phyloP scores from a whole-genome alignment of 2,888 invertebrate genomes.

The Ectemnius lituratus region DNA sequence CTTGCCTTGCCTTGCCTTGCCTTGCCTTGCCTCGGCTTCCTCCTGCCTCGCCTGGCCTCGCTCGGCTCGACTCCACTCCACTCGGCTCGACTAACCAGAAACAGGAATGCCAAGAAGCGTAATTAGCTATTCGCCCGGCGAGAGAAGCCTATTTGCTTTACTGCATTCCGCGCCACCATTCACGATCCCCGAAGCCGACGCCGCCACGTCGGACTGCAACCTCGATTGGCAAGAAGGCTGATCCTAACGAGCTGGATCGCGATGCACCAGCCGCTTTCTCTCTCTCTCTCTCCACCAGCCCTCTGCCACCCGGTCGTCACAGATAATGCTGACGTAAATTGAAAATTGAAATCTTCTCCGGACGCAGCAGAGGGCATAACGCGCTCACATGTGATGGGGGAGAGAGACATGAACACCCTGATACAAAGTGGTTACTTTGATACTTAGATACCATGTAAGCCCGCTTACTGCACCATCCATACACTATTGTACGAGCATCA shows the following conservation, averaged over 20 bases:
- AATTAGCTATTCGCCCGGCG: conserved; percentile 75
- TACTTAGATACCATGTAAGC: too few relatives aligned
- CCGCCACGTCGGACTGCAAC: conserved; percentile 9
- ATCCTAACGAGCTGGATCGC: conserved; percentile 43
- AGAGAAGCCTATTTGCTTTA: conserved; percentile 72
- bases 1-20: not conserved
- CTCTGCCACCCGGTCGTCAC: not conserved
- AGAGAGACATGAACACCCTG: too few relatives aligned
- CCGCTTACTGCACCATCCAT: too few relatives aligned
- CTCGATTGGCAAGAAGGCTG: conserved; percentile 26
- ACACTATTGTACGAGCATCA: too few relatives aligned
- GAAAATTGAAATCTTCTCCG: not conserved
- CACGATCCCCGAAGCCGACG: conserved; percentile 47
- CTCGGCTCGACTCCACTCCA: conserved; percentile 21
- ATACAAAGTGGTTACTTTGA: too few relatives aligned
- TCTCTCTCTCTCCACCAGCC: not conserved
- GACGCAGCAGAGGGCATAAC: not conserved
- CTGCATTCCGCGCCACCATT: conserved; percentile 71
- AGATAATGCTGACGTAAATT: not conserved
- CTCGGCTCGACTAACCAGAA: conserved; percentile 71
- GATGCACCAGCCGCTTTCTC: conserved; percentile 5
- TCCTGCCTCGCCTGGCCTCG: not conserved
- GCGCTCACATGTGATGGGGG: too few relatives aligned
- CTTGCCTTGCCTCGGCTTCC: too few relatives aligned
- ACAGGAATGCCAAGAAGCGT: conserved; percentile 76